phyloP scores from a whole-genome alignment of 2,113 vertebrate genomes.

The Sterrhoptilus dennistouni region DNA sequence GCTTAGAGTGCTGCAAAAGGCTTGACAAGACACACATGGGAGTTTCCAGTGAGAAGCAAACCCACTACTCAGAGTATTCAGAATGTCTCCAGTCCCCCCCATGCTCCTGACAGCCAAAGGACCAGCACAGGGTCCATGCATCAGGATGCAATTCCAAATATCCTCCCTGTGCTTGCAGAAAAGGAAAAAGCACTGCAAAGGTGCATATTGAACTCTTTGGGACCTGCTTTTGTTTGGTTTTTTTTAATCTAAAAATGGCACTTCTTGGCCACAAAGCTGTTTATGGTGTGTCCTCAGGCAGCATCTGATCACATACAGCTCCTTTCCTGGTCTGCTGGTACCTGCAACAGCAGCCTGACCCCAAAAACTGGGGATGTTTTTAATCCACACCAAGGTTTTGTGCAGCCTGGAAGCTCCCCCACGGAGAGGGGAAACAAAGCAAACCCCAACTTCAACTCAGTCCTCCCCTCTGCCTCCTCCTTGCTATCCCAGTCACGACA shows the following conservation, averaged over 20 bases:
- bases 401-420: neutral
- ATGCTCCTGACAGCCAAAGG: neutral
- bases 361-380: neutral
- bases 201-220: neutral
- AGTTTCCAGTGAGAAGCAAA: neutral
- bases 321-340: neutral
- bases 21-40: accelerated
- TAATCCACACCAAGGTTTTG: neutral
- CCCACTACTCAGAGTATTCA: neutral
- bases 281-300: neutral
- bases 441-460: neutral
- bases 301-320: accelerated
- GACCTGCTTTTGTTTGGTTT: no score
- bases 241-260: neutral
- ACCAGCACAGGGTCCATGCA: neutral
- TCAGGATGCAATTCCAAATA: neutral
- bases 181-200: neutral
- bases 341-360: neutral
- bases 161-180: accelerated
- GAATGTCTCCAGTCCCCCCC: accelerated
- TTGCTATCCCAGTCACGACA: neutral
- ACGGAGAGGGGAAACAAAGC: neutral
- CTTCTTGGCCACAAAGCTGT: neutral
- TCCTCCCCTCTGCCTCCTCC: neutral
- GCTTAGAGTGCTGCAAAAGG: neutral